phyloP scores from a whole-genome alignment of 2,888 invertebrate genomes.

The Trileptium ribeirensis region DNA sequence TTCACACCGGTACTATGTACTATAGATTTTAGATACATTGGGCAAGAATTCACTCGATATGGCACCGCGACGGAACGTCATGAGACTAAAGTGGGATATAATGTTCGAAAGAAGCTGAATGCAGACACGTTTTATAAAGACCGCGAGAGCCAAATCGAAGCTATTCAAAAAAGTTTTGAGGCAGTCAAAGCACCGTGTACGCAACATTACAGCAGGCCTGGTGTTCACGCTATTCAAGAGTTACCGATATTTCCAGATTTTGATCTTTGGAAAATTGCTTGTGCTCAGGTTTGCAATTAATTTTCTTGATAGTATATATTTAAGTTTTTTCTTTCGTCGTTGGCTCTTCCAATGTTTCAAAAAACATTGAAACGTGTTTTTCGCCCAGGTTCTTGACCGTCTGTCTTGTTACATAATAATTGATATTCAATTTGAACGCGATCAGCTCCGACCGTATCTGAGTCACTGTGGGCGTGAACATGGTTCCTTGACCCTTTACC shows the following conservation, averaged over 20 bases:
- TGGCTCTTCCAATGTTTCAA: background rate
- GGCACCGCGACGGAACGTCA: constrained; percentile 94
- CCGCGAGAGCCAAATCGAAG: constrained; percentile 88
- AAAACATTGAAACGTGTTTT: constrained; percentile 10
- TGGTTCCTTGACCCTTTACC: too few relatives aligned
- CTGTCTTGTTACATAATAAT: too few relatives aligned
- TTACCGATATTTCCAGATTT: constrained; percentile 88
- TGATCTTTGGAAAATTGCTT: constrained; percentile 56
- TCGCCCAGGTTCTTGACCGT: constrained; percentile 65
- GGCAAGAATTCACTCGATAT: constrained; percentile 94
- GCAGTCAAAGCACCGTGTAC: constrained; percentile 66
- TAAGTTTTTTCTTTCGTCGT: background rate
- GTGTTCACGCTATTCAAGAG: constrained; percentile 80
- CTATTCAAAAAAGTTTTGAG: constrained; percentile 92
- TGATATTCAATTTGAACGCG: too few relatives aligned
- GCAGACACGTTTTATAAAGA: constrained; percentile 83
- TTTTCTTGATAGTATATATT: background rate
- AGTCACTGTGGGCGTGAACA: too few relatives aligned
- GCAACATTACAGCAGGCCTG: constrained; percentile 92
- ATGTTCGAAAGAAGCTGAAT: constrained; percentile 80
- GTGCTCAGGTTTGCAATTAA: background rate
- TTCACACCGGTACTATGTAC: background rate
- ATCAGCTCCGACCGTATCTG: too few relatives aligned
- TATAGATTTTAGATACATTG: constrained; percentile 70
- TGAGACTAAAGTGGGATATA: constrained; percentile 96